Evolutionary conservation across 2,888 invertebrate genomes (phyloP), one percentile per base, ranked within the genome.

Genomic region (Lucinisca nassula): DNA sequence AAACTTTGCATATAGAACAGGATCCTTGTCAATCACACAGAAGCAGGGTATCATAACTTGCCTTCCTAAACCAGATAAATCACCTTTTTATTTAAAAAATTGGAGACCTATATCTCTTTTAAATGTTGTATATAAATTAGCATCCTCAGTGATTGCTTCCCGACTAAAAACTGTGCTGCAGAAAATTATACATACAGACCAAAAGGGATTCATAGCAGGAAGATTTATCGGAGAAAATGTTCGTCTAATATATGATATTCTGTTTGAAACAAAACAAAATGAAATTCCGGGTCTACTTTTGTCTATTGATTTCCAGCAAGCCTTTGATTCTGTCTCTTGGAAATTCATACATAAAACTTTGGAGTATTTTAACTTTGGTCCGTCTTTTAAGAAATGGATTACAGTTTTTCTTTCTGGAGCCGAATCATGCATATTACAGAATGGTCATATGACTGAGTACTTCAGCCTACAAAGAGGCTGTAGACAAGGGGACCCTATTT

Each of bases 1-100:
- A 27, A 74, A 58, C 55, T 45, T 61, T 67, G 79, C 55, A n/a
- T 89, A 75, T 49, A 24, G 55, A 17, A 81, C 27, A 27, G 79
- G 45, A 0, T 58, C 78, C 24, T n/a, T 86, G 37, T 84, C 79
- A 17, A 67, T 70, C 0, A 82, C 84, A 24, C 81, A 81, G 35
- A 86, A 77, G 72, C 89, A 84, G 38, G 89, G 89, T 24, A 75
- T 84, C 21, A 86, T 86, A 21, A 86, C 84, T 10, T 86, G 89
- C 49, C 70, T 84, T 0, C 89, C 84, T 14, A 85, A 85, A 58
- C 58, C 58, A 75, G 38, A 86, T 73, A 89, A 88, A 79, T 40
- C 79, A 27, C 76, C 70, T 67, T 10, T 21, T 2, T 77, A 37
- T 12, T 37, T 88, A 4, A 79, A 85, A 85, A 88, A 82, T 14